These are phyloP conservation scores for Oconnorella tubifera DNA, from an alignment of 2,888 invertebrate species.

Conservation along the genomic window DNA sequence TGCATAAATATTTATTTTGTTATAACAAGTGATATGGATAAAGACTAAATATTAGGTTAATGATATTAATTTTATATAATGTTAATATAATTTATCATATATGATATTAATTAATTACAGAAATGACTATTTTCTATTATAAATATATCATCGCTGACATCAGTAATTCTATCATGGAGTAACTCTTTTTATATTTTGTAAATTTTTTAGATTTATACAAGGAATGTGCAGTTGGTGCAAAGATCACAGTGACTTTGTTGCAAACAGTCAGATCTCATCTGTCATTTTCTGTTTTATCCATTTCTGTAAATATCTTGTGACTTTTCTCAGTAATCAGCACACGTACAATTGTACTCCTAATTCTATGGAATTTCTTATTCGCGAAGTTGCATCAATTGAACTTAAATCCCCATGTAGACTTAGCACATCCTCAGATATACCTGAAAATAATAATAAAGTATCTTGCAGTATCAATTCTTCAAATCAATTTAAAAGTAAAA, in stretches of 20 bases:
- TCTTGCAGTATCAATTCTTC: no score
- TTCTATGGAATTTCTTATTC: conserved; percentile 40
- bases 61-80: no score
- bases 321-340: conserved; percentile 41
- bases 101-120: not conserved
- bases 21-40: no score
- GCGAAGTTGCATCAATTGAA: no score
- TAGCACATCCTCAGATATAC: conserved; percentile 32
- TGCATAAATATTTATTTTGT: no score
- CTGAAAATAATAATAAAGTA: not conserved
- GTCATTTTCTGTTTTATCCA: conserved; percentile 83
- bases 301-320: conserved; percentile 77
- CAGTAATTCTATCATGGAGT: no score
- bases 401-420: no score
- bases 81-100: no score
- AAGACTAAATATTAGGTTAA: no score
- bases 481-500: no score
- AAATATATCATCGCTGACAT: no score
- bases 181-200: not conserved
- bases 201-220: conserved; percentile 59
- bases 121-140: no score
- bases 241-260: conserved; percentile 75
- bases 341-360: conserved; percentile 36
- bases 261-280: conserved; percentile 76
- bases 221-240: conserved; percentile 82